Base-by-base conservation (phyloP, 2,888 invertebrate species). In the Oscheius sp. region DNA sequence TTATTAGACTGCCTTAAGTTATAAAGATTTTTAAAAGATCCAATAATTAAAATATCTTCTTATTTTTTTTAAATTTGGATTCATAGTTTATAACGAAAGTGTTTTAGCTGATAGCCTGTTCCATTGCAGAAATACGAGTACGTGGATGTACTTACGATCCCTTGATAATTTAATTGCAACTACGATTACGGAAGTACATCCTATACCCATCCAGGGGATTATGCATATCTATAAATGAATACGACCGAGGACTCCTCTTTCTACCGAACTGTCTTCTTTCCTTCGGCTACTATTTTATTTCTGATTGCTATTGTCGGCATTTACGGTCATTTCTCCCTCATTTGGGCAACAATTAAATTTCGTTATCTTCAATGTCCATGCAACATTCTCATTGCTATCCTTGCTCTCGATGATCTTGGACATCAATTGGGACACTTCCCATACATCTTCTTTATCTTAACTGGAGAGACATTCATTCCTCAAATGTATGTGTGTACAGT, bases 381-480 rank as follows among this genome's bases (percentile, higher is more conserved):
- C 44, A 44, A 44, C 30, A 44, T 59, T 28, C 41, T 59, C 12
- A 59, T 59, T 1, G 59, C 59, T 26, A 17, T 59, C n/a, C 28
- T 59, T n/a, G 59, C 59, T 20, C n/a, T 59, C n/a, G 59, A 28
- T 4, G 59, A 59, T 17, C 28, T 59, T 14, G 28, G 20, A 2
- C 59, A 59, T n/a, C 59, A 59, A 26, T 26, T 59, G 44, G 44
- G 41, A 8, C 59, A 59, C 12, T 38, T 59, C 26, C 44, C 59
- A 5, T 59, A 59, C 20, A 44, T 28, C 2, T 28, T n/a, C 17
- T 22, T 59, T 3, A 41, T 59, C n/a, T 59, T 44, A 26, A 59
- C n/a, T 12, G 44, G 44, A 14, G 44, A 28, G 26, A 59, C 59
- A n/a, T 59, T 59, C 28, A 44, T 59, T 44, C 24, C 41, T 12